Conservation (phyloP, 2,113 vertebrate species). For the Anguilla rostrata region DNA sequence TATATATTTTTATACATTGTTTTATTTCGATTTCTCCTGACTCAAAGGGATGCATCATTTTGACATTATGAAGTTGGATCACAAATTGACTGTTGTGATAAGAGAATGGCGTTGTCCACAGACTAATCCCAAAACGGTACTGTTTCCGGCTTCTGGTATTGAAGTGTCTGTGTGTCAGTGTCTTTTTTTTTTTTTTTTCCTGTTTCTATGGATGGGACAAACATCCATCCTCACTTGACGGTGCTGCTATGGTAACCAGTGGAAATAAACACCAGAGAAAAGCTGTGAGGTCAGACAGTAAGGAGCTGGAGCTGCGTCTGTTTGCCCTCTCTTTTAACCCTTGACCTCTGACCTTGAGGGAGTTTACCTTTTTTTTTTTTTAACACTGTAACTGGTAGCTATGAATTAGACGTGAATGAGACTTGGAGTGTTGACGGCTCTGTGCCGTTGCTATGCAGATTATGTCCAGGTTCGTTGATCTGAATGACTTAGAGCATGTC, state of each 20-base stretch:
- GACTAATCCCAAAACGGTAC: conserved; percentile 3
- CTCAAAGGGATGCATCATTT: conserved; percentile 21
- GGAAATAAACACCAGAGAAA: conserved; percentile 44
- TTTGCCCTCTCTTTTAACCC: not conserved
- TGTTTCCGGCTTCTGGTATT: conserved; percentile 25
- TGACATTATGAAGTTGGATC: not conserved
- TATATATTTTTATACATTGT: conserved; percentile 60
- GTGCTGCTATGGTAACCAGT: conserved; percentile 56
- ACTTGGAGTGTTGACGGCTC: not conserved
- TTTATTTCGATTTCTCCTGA: conserved; percentile 39
- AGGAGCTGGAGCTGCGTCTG: not conserved
- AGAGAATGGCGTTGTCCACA: not conserved
- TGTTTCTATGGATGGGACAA: conserved; percentile 47
- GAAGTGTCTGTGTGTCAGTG: conserved; percentile 23
- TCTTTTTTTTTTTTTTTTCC: conserved; percentile 36
- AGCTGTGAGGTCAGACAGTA: not conserved
- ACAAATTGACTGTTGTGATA: conserved; percentile 1
- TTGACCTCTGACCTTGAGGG: not conserved
- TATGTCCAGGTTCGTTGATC: not conserved
- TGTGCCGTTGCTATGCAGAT: not conserved
- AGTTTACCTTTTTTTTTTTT: not conserved
- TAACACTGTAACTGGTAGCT: not conserved
- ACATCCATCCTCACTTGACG: conserved; percentile 50
- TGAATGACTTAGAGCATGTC: not conserved
- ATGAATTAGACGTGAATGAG: not conserved